phyloP scores from a whole-genome alignment of 2,888 invertebrate species.

The Trichogramma evanescens region DNA sequence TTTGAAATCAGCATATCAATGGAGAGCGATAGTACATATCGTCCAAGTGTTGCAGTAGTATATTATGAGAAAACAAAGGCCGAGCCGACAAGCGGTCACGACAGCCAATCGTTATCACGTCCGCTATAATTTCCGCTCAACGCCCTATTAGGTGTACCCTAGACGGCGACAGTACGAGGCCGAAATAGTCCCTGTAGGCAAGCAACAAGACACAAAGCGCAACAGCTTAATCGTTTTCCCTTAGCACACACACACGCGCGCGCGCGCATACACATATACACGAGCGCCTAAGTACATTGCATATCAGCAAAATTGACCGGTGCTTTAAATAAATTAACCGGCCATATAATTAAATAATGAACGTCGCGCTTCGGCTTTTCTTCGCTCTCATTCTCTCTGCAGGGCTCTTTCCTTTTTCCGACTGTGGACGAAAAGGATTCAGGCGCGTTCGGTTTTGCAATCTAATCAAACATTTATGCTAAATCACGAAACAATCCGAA shows the following conservation, averaged over 20 bases:
- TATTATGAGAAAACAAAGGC: constrained; percentile 6
- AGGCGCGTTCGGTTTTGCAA: constrained; percentile 26
- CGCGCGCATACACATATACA: not conserved
- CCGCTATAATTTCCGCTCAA: constrained; percentile 18
- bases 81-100: not conserved
- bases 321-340: constrained; percentile 23
- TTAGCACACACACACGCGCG: not conserved
- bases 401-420: constrained; percentile 17
- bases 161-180: too few relatives aligned
- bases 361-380: constrained; percentile 30
- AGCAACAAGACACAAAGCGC: not conserved
- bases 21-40: too few relatives aligned
- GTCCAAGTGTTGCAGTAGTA: not conserved
- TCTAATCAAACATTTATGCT: constrained; percentile 50
- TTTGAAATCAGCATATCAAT: too few relatives aligned
- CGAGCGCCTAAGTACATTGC: not conserved
- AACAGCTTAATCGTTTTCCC: constrained; percentile 18
- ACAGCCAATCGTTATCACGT: constrained; percentile 18
- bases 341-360: constrained; percentile 35
- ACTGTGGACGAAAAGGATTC: not conserved
- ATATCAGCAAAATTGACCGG: not conserved
- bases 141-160: constrained; percentile 5
- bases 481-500: constrained; percentile 49
- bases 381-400: constrained; percentile 26
- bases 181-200: too few relatives aligned